A percentile compares a stretch with the other conserved stretches of the same genome.
phyloP scores from a whole-genome alignment of 2,113 vertebrate genomes.

The Piaya cayana region DNA sequence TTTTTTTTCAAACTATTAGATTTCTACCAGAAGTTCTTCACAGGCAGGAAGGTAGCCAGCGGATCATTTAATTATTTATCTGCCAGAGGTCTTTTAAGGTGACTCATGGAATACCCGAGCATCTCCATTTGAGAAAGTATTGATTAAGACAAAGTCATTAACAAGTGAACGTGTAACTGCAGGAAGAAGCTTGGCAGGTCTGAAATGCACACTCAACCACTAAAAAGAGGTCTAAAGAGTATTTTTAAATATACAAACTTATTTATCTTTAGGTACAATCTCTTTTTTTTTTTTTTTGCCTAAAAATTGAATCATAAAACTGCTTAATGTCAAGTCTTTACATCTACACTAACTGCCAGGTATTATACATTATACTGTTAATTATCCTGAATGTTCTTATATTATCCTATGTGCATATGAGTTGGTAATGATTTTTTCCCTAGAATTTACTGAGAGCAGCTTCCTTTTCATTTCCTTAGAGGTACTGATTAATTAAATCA shows the following conservation, averaged over 20 bases:
- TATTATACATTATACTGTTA: background rate
- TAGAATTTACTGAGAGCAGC: background rate
- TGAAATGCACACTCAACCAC: background rate
- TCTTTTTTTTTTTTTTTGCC: background rate
- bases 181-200: background rate
- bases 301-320: background rate
- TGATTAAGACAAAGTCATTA: constrained; percentile 66
- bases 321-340: background rate
- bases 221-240: background rate
- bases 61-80: constrained; percentile 52
- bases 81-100: constrained; percentile 40
- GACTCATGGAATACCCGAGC: constrained; percentile 11
- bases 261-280: background rate
- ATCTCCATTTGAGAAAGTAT: constrained; percentile 41
- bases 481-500: background rate
- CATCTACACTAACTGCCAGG: background rate
- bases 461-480: constrained; percentile 4
- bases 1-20: constrained; percentile 31
- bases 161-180: constrained; percentile 15
- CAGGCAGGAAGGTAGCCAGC: background rate
- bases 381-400: background rate
- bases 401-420: background rate
- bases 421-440: background rate
- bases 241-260: background rate
- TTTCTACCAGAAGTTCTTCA: background rate